Percentiles rank a stretch among this genome's conserved stretches.
Conservation (phyloP, 2,888 invertebrate genomes). For the Eupelmus urozonus region DNA sequence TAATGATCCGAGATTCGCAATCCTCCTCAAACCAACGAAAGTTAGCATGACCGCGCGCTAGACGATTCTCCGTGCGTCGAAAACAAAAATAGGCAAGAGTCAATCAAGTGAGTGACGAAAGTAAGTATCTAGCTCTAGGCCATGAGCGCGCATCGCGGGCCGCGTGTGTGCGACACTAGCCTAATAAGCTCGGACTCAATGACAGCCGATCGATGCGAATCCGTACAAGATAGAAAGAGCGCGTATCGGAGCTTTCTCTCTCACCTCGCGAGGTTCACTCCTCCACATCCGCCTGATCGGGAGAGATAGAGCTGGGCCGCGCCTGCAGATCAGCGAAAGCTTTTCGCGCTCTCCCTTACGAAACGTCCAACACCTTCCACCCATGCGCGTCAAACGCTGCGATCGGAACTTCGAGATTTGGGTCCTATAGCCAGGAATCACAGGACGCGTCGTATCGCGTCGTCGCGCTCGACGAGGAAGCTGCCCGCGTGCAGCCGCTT, state of each 20-base stretch:
- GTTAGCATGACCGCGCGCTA: no score
- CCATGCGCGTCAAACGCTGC: constrained; percentile 74
- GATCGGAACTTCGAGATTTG: constrained; percentile 75
- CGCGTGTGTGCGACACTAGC: constrained; percentile 73
- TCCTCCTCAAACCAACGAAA: no score
- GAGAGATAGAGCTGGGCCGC: no score
- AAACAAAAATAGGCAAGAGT: neutral
- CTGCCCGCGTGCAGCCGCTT: no score
- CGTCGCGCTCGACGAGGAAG: no score
- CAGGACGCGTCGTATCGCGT: neutral
- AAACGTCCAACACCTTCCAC: constrained; percentile 47
- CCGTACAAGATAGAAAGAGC: constrained; percentile 71
- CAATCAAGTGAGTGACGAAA: constrained; percentile 44
- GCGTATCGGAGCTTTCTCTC: constrained; percentile 56
- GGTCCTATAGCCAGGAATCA: constrained; percentile 71
- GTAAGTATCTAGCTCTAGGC: constrained; percentile 73
- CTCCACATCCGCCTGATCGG: no score
- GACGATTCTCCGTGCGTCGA: neutral
- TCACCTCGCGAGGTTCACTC: no score
- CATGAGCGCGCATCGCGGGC: constrained; percentile 58
- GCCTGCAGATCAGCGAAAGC: no score
- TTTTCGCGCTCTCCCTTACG: neutral
- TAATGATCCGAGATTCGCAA: no score
- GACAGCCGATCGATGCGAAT: constrained; percentile 76
- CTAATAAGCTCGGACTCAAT: constrained; percentile 74